Evolutionary conservation across 2,888 invertebrate species (phyloP).

Genomic region (Arrhopalites spinosus): DNA sequence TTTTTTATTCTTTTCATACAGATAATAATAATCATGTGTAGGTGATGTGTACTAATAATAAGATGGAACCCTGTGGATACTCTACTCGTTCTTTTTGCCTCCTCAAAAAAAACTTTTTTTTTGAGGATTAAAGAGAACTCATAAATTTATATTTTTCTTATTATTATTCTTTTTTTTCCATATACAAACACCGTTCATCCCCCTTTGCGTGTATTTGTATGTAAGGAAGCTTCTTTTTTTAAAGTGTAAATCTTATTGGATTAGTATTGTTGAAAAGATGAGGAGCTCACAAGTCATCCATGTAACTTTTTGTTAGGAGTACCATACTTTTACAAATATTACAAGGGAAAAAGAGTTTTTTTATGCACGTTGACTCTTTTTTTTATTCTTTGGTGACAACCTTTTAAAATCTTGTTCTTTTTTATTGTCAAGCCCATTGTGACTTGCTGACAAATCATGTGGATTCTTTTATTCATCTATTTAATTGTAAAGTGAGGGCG

Average conservation of each 20-base stretch:
- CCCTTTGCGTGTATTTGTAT: neutral
- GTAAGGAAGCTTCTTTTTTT: neutral
- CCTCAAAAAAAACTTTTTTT: neutral
- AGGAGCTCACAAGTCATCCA: conserved; percentile 1
- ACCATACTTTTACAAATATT: too few species aligned
- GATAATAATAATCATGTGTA: neutral
- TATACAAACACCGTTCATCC: neutral
- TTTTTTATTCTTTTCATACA: neutral
- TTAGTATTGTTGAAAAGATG: neutral
- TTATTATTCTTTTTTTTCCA: neutral
- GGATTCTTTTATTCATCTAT: neutral
- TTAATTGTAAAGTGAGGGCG: neutral
- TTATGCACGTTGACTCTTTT: neutral
- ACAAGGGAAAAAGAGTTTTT: neutral
- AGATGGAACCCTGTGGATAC: conserved; percentile 12
- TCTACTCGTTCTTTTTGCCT: neutral
- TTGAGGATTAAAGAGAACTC: conserved; percentile 4
- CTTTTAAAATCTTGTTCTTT: neutral
- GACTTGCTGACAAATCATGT: neutral
- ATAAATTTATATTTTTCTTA: conserved; percentile 16
- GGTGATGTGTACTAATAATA: conserved; percentile 9
- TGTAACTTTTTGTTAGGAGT: too few species aligned
- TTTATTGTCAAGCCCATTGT: neutral
- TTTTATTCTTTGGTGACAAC: neutral
- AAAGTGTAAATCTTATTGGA: neutral